Evolutionary conservation across 2,888 invertebrate genomes (phyloP).

Genomic region (Isotomurus palustris): DNA sequence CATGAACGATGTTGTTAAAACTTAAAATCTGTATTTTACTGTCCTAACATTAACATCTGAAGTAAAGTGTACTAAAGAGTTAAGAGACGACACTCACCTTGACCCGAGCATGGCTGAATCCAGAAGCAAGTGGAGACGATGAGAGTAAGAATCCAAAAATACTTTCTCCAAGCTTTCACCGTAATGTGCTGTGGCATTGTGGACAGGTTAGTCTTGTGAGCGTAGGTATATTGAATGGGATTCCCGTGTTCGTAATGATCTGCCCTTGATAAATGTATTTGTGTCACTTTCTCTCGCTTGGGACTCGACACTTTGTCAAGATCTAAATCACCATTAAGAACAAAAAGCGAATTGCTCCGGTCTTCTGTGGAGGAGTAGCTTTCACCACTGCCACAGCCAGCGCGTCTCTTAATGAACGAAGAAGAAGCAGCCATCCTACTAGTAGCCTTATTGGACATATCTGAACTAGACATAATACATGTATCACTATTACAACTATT

Average conservation of each 20-base stretch:
- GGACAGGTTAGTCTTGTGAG: no score
- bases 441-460: not conserved
- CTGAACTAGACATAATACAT: no score
- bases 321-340: not conserved
- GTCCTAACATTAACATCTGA: no score
- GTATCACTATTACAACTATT: no score
- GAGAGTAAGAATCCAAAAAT: no score
- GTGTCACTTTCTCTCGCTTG: constrained; percentile 2
- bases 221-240: no score
- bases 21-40: no score
- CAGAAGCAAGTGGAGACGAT: constrained; percentile 18
- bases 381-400: not conserved
- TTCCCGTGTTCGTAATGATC: not conserved
- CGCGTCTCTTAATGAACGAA: not conserved
- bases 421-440: not conserved
- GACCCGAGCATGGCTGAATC: constrained; percentile 39
- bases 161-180: no score
- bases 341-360: not conserved
- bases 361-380: not conserved
- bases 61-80: no score
- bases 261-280: not conserved
- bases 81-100: constrained; percentile 26
- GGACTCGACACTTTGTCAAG: constrained; percentile 3
- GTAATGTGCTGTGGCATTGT: no score
- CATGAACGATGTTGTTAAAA: no score